Percentiles rank a stretch among this genome's conserved stretches.
Evolutionary conservation across 2,113 vertebrate species (phyloP).

Genomic region (Sinocyclocheilus anshuiensis): DNA sequence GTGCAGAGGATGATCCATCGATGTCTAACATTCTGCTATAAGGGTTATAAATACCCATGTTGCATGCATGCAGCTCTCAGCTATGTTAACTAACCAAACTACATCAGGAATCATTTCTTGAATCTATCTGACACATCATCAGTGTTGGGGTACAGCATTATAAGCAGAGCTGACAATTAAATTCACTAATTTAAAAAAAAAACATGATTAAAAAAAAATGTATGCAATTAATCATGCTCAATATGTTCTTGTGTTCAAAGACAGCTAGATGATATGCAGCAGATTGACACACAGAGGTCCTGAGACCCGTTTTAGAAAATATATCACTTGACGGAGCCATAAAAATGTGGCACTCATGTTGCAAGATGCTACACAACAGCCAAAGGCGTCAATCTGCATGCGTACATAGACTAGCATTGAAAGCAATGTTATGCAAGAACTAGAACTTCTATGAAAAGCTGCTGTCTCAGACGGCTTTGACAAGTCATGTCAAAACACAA

Average conservation of each 20-base stretch:
- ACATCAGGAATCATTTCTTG: constrained; percentile 4
- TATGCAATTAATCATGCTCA: constrained; percentile 2
- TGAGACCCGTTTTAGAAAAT: not conserved
- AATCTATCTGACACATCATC: constrained; percentile 7
- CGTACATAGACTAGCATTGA: not conserved
- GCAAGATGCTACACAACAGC: not conserved
- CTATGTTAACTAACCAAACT: constrained; percentile 6
- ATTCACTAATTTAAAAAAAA: not conserved
- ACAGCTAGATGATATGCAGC: not conserved
- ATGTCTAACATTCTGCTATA: constrained; percentile 33
- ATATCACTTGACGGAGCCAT: too few relatives aligned
- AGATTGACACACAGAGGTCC: not conserved
- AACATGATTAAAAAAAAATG: not conserved
- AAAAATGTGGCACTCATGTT: not conserved
- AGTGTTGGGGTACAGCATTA: constrained; percentile 18
- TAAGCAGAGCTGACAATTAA: not conserved
- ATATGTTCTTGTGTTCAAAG: not conserved
- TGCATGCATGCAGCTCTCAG: not conserved
- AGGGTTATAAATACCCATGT: constrained; percentile 31
- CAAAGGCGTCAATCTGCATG: not conserved
- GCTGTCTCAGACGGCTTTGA: not conserved
- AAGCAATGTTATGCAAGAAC: not conserved
- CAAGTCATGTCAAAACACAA: not conserved
- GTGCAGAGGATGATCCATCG: constrained; percentile 37
- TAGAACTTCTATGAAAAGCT: not conserved